phyloP scores from a whole-genome alignment of 1,140 invertebrate genomes.

The Calliopsis andreniformis region DNA sequence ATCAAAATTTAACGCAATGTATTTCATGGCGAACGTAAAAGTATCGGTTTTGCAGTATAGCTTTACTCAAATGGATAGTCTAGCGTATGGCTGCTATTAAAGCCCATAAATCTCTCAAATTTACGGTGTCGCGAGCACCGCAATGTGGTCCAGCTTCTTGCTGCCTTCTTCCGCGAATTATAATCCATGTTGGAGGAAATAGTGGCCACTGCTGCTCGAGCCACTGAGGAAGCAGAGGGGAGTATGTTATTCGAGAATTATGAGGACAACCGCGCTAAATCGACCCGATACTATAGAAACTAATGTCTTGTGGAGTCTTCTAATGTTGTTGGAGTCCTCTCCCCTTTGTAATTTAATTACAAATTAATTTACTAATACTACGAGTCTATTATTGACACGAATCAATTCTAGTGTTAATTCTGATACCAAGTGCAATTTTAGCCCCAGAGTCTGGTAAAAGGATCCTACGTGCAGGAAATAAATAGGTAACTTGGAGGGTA shows the following conservation, averaged over 20 bases:
- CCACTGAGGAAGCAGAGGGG: constrained; percentile 26
- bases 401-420: no score
- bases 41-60: constrained; percentile 25
- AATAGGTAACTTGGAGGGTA: no score
- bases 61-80: constrained; percentile 12
- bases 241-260: constrained; percentile 47
- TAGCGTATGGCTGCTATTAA: constrained; percentile 23
- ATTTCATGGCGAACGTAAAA: constrained; percentile 18
- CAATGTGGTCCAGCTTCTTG: background rate
- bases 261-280: constrained; percentile 35
- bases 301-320: constrained; percentile 16
- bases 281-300: constrained; percentile 46
- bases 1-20: constrained; percentile 12
- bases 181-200: constrained; percentile 5
- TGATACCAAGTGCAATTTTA: no score
- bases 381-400: no score
- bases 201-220: constrained; percentile 7
- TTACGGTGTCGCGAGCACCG: constrained; percentile 7
- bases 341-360: background rate
- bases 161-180: constrained; percentile 5
- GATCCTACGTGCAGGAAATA: background rate
- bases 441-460: no score
- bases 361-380: no score
- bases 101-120: constrained; percentile 26
- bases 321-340: constrained; percentile 24